A percentile compares a stretch with the other conserved stretches of the same genome.
phyloP scores from a whole-genome alignment of 2,113 vertebrate genomes.

The Crotalus viridis region DNA sequence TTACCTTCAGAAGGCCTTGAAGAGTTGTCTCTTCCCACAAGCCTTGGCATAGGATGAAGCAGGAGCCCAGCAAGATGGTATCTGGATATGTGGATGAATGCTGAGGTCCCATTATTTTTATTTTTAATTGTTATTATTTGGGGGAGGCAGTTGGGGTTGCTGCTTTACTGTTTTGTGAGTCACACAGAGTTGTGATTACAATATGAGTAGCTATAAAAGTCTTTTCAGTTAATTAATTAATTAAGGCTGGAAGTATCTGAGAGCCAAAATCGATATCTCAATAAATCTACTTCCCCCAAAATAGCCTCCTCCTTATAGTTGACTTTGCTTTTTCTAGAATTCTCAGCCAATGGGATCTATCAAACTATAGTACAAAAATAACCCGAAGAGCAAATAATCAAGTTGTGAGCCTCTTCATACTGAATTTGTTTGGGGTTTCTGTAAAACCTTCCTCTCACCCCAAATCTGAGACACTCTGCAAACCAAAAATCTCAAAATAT shows the following conservation, averaged over 20 bases:
- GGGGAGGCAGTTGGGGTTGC: not conserved
- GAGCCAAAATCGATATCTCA: not conserved
- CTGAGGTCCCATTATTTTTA: not conserved
- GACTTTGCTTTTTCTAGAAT: not conserved
- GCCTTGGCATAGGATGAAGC: not conserved
- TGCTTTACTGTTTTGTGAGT: not conserved
- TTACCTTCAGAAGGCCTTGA: not conserved
- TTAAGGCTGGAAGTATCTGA: not conserved
- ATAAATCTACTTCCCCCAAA: not conserved
- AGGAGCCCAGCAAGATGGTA: not conserved
- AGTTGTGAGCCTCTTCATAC: not conserved
- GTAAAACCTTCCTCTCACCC: not conserved
- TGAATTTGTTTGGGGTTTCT: not conserved
- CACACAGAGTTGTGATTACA: not conserved
- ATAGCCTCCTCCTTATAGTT: not conserved
- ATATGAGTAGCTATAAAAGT: not conserved
- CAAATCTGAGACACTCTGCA: not conserved
- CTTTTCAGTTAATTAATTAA: not conserved
- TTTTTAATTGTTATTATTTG: not conserved
- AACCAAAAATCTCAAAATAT: not conserved
- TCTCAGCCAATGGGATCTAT: not conserved
- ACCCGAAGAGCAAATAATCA: not conserved
- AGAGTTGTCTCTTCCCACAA: not conserved
- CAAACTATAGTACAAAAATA: not conserved
- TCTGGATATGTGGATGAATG: not conserved